Base-by-base conservation (phyloP, 2,113 vertebrate species). In the Myxocyprinus asiaticus region DNA sequence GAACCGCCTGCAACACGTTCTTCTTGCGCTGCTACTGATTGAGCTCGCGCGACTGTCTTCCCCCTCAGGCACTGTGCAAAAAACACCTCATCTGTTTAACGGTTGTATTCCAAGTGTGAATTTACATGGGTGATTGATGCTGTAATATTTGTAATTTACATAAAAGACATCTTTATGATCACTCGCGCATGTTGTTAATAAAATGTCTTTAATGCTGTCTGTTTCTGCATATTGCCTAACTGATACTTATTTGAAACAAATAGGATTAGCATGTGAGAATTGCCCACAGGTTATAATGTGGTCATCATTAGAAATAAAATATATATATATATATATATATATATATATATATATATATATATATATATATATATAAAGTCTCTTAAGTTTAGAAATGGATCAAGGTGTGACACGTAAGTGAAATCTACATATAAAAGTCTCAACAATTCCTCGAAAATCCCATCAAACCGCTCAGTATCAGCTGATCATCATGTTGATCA, bases 1-100 rank as follows among this genome's bases (percentile, higher is more conserved):
- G 94, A 67, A 90, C 92, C 0, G 91, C 89, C 53, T 95, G 94
- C 86, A 94, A 94, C 84, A 90, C 89, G 67, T 94, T 94, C 90
- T 94, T 95, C 87, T 87, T 95, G 74, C 92, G 91, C 85, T 95
- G 94, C 90, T 92, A 94, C 86, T 94, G 88, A 93, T 67, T 68
- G 22, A 33, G 22, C 22, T 33, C 22, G 22, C 22, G 22, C 22
- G 7, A 6, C 61, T 74, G 14, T 59, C 55, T 10, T 58, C 67
- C 33, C 68, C 59, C 64, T 50, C 66, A 77, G 72, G 11, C 70
- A 48, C 48, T 50, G 67, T 47, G 61, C 22, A 9, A 11, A 68
- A 15, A 67, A 51, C 59, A 22, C 22, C 5, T 59, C 3, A 7
- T 22, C n/a, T n/a, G 5, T 50, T 62, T 5, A n/a, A 4, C n/a